Evolutionary conservation across 1,140 invertebrate species (phyloP).

Genomic region (Eriosoma lanigerum): DNA sequence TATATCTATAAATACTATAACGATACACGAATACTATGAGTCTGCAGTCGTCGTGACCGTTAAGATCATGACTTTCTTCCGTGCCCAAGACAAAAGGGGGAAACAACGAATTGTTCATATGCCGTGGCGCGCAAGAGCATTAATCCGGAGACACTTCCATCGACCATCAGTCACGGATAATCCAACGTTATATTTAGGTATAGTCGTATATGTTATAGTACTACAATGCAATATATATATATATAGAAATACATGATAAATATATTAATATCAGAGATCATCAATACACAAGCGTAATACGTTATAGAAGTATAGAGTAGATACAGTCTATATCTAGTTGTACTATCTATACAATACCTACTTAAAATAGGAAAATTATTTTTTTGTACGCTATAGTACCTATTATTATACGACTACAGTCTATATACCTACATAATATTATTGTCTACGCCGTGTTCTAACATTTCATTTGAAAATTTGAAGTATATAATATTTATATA

Average conservation of each 20-base stretch:
- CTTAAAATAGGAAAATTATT: conserved; percentile 19
- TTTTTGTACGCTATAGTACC: not conserved
- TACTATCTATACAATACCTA: not conserved
- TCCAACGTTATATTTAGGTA: not conserved
- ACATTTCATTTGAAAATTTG: not conserved
- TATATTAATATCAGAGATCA: not conserved
- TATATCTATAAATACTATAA: not conserved
- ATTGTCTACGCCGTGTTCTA: no score
- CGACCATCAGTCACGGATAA: conserved; percentile 29
- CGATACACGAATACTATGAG: not conserved
- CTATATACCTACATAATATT: no score
- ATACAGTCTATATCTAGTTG: no score
- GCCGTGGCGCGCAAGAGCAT: not conserved
- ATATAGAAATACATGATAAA: no score
- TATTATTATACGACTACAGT: no score
- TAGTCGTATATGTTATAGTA: no score
- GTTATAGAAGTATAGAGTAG: no score
- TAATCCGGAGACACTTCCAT: conserved; percentile 22
- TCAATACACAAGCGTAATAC: not conserved
- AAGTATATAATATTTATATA: not conserved
- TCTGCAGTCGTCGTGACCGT: conserved; percentile 23
- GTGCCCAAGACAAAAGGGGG: not conserved
- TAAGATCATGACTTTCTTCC: conserved; percentile 31
- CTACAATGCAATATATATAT: no score
- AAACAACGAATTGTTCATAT: conserved; percentile 24